Conservation (phyloP, 2,797 vertebrate species). For the Siniperca undulata region DNA sequence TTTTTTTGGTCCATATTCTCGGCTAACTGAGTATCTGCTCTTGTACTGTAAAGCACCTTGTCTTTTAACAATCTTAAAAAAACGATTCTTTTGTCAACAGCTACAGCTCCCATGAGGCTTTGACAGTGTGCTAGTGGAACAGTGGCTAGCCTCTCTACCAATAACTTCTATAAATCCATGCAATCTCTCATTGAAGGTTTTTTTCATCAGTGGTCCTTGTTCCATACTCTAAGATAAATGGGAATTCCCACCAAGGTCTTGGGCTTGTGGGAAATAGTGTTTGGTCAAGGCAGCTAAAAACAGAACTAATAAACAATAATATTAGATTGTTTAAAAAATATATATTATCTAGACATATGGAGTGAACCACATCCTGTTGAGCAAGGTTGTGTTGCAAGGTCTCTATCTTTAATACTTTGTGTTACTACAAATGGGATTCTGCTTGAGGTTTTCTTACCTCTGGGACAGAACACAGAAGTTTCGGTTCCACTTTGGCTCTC, state of each 20-base stretch:
- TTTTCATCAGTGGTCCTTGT: background rate
- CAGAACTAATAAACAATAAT: background rate
- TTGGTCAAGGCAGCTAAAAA: conserved; percentile 10
- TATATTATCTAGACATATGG: background rate
- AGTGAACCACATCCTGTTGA: background rate
- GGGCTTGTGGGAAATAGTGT: background rate
- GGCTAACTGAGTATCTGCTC: background rate
- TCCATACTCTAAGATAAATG: background rate
- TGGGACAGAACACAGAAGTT: background rate
- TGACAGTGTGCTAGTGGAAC: background rate
- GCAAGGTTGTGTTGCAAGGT: background rate
- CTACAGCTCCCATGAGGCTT: background rate
- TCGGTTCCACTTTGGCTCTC: too few relatives aligned
- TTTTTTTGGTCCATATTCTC: too few relatives aligned
- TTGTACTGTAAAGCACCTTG: too few relatives aligned
- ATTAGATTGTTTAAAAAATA: background rate
- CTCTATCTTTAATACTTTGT: background rate
- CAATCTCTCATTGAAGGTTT: background rate
- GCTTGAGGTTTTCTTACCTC: background rate
- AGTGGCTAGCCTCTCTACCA: background rate
- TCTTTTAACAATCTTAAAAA: background rate
- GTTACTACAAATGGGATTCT: background rate
- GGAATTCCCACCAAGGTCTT: background rate
- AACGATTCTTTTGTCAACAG: background rate
- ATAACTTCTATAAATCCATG: background rate